Evolutionary conservation across 2,113 vertebrate genomes (phyloP).

Genomic region (Colius striatus): DNA sequence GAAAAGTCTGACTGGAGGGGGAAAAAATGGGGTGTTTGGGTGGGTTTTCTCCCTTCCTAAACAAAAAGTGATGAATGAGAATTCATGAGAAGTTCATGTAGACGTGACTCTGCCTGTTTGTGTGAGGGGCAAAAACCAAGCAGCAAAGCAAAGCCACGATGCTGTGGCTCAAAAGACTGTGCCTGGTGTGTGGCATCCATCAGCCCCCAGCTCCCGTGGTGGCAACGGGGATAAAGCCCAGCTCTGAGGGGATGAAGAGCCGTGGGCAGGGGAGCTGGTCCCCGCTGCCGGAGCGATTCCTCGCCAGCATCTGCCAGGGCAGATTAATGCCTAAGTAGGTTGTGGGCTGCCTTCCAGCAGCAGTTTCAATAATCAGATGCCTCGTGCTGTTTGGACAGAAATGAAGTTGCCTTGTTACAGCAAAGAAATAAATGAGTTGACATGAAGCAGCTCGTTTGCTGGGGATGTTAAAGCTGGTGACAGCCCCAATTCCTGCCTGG

Average conservation of each 20-base stretch:
- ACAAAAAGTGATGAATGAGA: not conserved
- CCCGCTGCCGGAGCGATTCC: constrained; percentile 23
- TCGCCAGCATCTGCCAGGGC: constrained; percentile 55
- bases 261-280: not conserved
- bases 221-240: not conserved
- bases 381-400: not conserved
- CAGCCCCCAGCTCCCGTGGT: not conserved
- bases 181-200: not conserved
- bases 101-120: not conserved
- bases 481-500: rapidly evolving
- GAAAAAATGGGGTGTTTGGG: not conserved
- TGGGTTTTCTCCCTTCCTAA: not conserved
- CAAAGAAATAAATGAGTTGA: not conserved
- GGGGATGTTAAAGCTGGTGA: not conserved
- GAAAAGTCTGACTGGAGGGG: not conserved
- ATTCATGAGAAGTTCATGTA: not conserved
- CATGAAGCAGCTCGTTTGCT: not conserved
- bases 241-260: constrained; percentile 54
- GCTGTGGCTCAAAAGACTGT: not conserved
- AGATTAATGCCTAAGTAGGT: constrained; percentile 67
- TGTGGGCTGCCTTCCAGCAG: constrained; percentile 60
- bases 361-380: constrained; percentile 62
- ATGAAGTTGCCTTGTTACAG: not conserved
- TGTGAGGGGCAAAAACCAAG: not conserved
- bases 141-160: not conserved